Evolutionary conservation across 2,113 vertebrate genomes (phyloP).

Genomic region (Osmerus mordax): DNA sequence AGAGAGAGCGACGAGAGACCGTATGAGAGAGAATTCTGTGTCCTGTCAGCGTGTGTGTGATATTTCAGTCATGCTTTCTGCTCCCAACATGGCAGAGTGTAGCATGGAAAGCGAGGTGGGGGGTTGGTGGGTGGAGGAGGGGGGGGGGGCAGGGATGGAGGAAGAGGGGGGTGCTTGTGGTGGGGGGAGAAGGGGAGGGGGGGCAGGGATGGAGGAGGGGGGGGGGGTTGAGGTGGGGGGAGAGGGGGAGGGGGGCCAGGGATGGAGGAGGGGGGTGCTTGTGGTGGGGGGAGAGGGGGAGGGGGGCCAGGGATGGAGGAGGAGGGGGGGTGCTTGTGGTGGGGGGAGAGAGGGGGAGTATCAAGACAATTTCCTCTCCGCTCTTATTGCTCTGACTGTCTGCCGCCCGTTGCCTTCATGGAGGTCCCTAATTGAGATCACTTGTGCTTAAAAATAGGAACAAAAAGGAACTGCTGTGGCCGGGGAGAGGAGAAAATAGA

Average conservation of each 20-base stretch:
- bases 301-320: too few species aligned
- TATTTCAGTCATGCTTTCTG: background rate
- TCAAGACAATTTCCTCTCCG: slow-evolving; percentile 77
- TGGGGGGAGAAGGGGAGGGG: slow-evolving; percentile 35
- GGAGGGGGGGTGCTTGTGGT: slow-evolving; percentile 53
- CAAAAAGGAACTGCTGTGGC: slow-evolving; percentile 77
- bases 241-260: slow-evolving; percentile 5
- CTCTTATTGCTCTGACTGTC: slow-evolving; percentile 78
- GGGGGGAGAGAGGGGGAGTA: slow-evolving; percentile 51
- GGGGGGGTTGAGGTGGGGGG: slow-evolving; percentile 3
- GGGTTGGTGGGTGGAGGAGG: background rate
- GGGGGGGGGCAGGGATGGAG: slow-evolving; percentile 12
- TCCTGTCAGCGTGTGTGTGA: background rate
- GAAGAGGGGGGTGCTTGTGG: slow-evolving; percentile 47
- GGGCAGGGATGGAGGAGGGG: background rate
- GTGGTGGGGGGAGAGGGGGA: slow-evolving; percentile 7
- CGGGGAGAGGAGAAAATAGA: slow-evolving; percentile 70
- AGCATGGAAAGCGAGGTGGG: slow-evolving; percentile 5
- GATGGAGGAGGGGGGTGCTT: slow-evolving; percentile 22
- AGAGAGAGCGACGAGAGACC: slow-evolving; percentile 6
- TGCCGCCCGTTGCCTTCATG: slow-evolving; percentile 78
- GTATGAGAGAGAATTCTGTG: background rate
- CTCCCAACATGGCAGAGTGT: background rate
- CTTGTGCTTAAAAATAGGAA: slow-evolving; percentile 81
- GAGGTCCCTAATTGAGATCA: slow-evolving; percentile 86